Percentiles rank a stretch among this genome's conserved stretches.
These are phyloP conservation scores for Rhagium mordax DNA, from an alignment of 2,888 invertebrate species.

Conservation along the genomic window DNA sequence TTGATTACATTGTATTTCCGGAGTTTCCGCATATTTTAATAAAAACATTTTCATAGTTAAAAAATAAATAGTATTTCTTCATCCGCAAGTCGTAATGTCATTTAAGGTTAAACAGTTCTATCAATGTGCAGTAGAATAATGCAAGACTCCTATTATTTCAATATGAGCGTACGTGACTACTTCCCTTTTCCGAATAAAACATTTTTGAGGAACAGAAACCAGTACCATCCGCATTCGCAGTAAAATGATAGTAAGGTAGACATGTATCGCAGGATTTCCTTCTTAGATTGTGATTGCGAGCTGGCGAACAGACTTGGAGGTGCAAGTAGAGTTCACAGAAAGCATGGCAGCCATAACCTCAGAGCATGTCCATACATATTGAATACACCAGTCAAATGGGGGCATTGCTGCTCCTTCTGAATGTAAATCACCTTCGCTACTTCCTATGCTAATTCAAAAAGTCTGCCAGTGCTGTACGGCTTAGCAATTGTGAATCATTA, in stretches of 20 bases:
- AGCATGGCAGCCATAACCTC: conserved; percentile 53
- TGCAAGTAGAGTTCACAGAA: conserved; percentile 38
- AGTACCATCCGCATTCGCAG: conserved; percentile 6
- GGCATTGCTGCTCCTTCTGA: conserved; percentile 52
- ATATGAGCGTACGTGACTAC: not conserved
- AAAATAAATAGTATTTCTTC: too few species aligned
- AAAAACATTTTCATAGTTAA: too few species aligned
- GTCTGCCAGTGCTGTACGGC: conserved; percentile 42
- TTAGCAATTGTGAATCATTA: not conserved
- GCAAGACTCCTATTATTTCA: conserved; percentile 4
- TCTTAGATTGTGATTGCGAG: conserved; percentile 38
- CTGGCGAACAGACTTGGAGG: conserved; percentile 18
- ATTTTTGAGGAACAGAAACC: too few species aligned
- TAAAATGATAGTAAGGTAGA: conserved; percentile 17
- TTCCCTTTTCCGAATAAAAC: conserved; percentile 15
- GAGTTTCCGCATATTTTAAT: too few species aligned
- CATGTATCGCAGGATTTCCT: conserved; percentile 20
- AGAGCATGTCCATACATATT: conserved; percentile 60
- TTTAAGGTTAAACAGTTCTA: not conserved
- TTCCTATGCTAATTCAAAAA: conserved; percentile 55
- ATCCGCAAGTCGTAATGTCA: too few species aligned
- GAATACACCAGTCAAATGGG: conserved; percentile 58
- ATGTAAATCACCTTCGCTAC: conserved; percentile 57
- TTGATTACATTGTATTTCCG: too few species aligned
- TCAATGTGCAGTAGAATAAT: not conserved